Conservation (phyloP, 2,113 vertebrate species). For the Crotophaga sulcirostris region DNA sequence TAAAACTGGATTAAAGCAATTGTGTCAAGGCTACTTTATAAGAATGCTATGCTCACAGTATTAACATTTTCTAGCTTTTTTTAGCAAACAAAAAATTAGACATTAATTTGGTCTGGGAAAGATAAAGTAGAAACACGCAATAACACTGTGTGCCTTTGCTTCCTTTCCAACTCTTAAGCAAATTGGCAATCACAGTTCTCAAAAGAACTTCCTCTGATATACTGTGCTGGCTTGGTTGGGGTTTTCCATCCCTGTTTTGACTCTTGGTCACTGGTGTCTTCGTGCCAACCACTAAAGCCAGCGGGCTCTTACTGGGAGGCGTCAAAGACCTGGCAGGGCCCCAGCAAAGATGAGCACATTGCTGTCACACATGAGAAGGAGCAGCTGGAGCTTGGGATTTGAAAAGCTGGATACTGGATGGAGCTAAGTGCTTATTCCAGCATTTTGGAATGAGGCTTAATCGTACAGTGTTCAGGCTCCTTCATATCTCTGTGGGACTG, state of each 20-base stretch:
- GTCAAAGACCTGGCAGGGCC: not conserved
- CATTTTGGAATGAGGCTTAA: not conserved
- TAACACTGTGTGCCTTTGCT: not conserved
- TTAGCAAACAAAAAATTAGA: not conserved
- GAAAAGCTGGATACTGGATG: not conserved
- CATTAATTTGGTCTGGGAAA: not conserved
- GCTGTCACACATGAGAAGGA: not conserved
- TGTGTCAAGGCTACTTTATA: not conserved
- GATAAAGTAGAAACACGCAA: not conserved
- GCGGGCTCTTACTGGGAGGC: not conserved
- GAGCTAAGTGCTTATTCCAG: not conserved
- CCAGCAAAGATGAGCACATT: not conserved
- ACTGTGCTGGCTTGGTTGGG: not conserved
- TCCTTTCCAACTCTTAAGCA: not conserved
- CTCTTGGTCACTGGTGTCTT: not conserved
- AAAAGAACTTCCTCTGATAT: not conserved
- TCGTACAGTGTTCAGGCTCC: not conserved
- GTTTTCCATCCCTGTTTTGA: not conserved
- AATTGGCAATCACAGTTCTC: not conserved
- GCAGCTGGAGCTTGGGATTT: slow-evolving; percentile 9
- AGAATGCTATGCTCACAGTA: not conserved
- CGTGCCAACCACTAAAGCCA: not conserved
- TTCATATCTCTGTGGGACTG: not conserved
- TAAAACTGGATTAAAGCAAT: slow-evolving; percentile 46
- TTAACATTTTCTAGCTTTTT: not conserved